Conservation (phyloP, 2,113 vertebrate genomes). For the Tapirus terrestris region DNA sequence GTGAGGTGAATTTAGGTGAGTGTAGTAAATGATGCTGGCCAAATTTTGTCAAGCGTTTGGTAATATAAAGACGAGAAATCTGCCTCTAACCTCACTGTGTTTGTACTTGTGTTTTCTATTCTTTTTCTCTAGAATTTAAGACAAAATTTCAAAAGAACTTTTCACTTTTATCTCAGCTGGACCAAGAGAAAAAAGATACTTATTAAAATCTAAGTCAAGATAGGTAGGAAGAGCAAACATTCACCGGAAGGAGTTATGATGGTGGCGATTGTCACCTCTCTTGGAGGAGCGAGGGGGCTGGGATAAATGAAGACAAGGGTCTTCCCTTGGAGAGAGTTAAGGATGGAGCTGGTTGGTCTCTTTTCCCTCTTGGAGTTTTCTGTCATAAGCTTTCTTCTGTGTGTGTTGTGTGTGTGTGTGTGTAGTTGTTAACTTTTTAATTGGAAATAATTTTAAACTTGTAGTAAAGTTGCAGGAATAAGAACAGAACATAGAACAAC, state of each 20-base stretch:
- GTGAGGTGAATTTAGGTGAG: neutral
- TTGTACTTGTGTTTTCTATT: neutral
- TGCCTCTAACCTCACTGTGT: neutral
- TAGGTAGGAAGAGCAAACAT: neutral
- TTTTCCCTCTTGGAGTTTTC: neutral
- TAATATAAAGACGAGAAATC: conserved; percentile 10
- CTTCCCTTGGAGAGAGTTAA: neutral
- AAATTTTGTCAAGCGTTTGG: neutral
- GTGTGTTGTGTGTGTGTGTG: neutral
- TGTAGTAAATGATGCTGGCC: neutral
- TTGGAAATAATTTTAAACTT: conserved; percentile 38
- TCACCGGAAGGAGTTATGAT: neutral
- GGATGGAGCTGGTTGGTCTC: neutral
- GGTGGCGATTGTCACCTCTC: neutral
- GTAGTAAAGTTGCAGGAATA: neutral
- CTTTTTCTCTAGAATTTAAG: neutral
- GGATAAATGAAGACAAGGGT: neutral
- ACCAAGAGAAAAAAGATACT: neutral
- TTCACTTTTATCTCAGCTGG: neutral
- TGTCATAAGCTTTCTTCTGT: neutral
- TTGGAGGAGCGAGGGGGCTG: neutral
- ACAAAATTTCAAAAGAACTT: neutral
- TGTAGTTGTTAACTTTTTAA: neutral
- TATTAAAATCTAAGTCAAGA: neutral
- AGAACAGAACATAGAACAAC: neutral